Conservation (phyloP, 2,888 invertebrate species). For the Antitype chi region DNA sequence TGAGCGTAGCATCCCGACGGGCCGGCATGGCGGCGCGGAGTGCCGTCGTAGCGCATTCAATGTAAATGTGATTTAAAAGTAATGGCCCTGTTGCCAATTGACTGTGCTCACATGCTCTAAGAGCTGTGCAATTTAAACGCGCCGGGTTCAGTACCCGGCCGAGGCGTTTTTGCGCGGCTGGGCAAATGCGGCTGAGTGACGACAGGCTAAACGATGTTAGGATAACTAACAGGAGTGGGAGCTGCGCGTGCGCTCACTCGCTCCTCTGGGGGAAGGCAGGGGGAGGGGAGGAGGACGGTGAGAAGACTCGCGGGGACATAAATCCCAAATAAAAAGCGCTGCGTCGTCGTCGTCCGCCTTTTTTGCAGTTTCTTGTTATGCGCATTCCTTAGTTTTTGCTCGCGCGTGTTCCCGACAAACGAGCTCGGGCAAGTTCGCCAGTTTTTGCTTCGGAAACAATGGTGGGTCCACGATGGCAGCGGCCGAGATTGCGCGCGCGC, state of each 20-base stretch:
- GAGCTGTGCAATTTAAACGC: slow-evolving; percentile 64
- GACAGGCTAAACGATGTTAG: slow-evolving; percentile 60
- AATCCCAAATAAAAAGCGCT: slow-evolving; percentile 85
- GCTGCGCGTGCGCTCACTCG: slow-evolving; percentile 62
- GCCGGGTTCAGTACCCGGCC: slow-evolving; percentile 64
- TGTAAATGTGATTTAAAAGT: slow-evolving; percentile 86
- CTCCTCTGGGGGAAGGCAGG: slow-evolving; percentile 16
- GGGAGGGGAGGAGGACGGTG: slow-evolving; percentile 30
- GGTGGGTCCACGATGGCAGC: slow-evolving; percentile 74
- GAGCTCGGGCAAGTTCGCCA: slow-evolving; percentile 72
- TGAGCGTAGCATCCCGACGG: slow-evolving; percentile 78
- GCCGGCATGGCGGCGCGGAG: slow-evolving; percentile 27
- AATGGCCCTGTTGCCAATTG: slow-evolving; percentile 83
- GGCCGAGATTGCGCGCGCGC: slow-evolving; percentile 80
- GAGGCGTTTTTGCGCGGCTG: slow-evolving; percentile 61
- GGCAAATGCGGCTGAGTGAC: slow-evolving; percentile 59
- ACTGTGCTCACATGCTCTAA: slow-evolving; percentile 62
- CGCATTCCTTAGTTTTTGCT: slow-evolving; percentile 85
- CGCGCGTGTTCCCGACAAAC: slow-evolving; percentile 81
- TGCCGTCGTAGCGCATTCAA: slow-evolving; percentile 83
- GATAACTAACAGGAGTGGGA: slow-evolving; percentile 59
- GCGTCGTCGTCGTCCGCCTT: slow-evolving; percentile 72
- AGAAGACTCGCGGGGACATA: slow-evolving; percentile 74
- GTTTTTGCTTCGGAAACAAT: slow-evolving; percentile 82
- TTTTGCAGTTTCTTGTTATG: slow-evolving; percentile 88